These are phyloP conservation scores for Gastrophryne carolinensis DNA, from an alignment of 2,797 vertebrate genomes.

Conservation along the genomic window DNA sequence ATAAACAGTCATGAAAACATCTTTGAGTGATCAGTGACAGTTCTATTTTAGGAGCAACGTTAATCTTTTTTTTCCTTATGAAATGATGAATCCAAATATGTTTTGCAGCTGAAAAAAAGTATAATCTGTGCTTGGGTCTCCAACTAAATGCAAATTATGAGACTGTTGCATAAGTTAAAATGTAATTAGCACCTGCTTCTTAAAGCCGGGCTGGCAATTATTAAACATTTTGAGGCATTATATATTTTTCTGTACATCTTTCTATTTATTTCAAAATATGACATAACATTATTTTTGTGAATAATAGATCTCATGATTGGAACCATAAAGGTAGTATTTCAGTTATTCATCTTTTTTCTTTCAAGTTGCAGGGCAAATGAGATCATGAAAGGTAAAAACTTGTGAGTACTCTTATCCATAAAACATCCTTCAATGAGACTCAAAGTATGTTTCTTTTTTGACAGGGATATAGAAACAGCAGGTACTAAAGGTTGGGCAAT, in stretches of 20 bases:
- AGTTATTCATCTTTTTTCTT: too few species aligned
- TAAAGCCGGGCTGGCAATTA: background rate
- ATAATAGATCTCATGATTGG: too few species aligned
- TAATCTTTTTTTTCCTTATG: background rate
- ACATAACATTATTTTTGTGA: background rate
- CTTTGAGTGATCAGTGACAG: background rate
- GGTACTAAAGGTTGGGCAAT: too few species aligned
- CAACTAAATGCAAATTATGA: background rate
- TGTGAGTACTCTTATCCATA: too few species aligned
- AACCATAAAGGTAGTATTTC: too few species aligned
- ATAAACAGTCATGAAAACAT: conserved; percentile 4
- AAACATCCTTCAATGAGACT: too few species aligned
- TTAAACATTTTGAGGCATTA: background rate
- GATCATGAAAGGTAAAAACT: background rate
- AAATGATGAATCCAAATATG: background rate
- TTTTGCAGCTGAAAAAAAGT: background rate
- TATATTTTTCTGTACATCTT: background rate
- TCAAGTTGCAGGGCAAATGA: background rate
- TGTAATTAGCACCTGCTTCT: background rate
- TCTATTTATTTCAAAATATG: background rate
- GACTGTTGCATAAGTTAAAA: background rate
- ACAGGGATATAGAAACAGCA: too few species aligned
- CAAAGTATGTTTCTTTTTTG: too few species aligned
- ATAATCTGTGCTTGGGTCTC: background rate
- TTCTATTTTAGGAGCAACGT: background rate